Evolutionary conservation across 2,888 invertebrate genomes (phyloP).

Genomic region (Heliconius erato): DNA sequence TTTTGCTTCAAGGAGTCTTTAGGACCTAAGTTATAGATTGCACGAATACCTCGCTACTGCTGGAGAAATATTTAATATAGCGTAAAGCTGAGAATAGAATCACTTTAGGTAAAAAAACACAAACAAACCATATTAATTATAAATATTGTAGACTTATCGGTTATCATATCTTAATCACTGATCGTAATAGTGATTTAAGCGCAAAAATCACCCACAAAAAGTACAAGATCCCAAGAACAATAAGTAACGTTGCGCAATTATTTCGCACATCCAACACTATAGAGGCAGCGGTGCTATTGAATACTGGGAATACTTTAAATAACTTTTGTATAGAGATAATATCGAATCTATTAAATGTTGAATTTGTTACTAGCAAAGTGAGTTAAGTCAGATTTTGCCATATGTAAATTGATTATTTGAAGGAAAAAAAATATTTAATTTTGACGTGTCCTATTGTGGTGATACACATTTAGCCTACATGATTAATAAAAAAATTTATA

Average conservation of each 20-base stretch:
- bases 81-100: neutral
- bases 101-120: no score
- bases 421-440: no score
- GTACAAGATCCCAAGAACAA: conserved; percentile 39
- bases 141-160: neutral
- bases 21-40: no score
- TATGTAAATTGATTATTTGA: no score
- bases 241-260: conserved; percentile 40
- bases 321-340: neutral
- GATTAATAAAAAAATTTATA: no score
- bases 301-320: conserved; percentile 29
- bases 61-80: no score
- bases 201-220: conserved; percentile 29
- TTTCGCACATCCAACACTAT: conserved; percentile 29
- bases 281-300: neutral
- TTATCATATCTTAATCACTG: neutral
- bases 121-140: neutral
- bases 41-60: no score
- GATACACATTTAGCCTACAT: no score
- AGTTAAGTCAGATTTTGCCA: neutral
- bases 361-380: neutral
- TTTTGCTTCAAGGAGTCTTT: no score
- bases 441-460: no score
- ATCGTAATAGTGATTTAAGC: neutral
- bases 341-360: neutral